Conservation (phyloP, 2,888 invertebrate species). For the Oxyteleia sp. region DNA sequence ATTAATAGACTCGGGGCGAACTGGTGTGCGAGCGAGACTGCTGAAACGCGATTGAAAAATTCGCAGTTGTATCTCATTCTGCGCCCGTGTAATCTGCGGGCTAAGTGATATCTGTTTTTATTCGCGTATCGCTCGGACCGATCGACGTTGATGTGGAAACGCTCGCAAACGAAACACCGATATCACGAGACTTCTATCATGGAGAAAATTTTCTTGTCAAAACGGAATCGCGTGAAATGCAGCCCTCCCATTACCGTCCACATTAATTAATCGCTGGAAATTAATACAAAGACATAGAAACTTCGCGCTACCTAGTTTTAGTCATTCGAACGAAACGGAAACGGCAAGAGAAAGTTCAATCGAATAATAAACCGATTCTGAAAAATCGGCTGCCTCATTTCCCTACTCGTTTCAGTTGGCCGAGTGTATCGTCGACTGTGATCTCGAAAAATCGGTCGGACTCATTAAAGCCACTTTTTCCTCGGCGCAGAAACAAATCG, state of each 20-base stretch:
- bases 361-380: neutral
- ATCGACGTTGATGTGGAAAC: constrained; percentile 38
- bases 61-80: constrained; percentile 47
- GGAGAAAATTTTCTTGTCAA: neutral
- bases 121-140: constrained; percentile 5
- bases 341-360: neutral
- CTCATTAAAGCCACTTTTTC: neutral
- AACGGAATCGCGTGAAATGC: constrained; percentile 13
- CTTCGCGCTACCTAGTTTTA: neutral
- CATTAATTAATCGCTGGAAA: constrained; percentile 24
- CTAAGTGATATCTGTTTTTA: constrained; percentile 5
- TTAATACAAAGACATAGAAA: neutral
- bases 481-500: neutral
- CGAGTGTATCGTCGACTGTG: no score
- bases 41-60: constrained; percentile 34
- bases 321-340: no score
- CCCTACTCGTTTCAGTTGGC: no score
- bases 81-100: constrained; percentile 58
- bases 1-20: constrained; percentile 64
- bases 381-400: no score
- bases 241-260: constrained; percentile 24
- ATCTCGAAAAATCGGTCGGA: no score
- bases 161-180: neutral
- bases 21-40: constrained; percentile 4
- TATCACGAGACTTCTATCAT: neutral